Evolutionary conservation across 2,113 vertebrate genomes (phyloP).

Genomic region (Phalacrocorax brasilianus): DNA sequence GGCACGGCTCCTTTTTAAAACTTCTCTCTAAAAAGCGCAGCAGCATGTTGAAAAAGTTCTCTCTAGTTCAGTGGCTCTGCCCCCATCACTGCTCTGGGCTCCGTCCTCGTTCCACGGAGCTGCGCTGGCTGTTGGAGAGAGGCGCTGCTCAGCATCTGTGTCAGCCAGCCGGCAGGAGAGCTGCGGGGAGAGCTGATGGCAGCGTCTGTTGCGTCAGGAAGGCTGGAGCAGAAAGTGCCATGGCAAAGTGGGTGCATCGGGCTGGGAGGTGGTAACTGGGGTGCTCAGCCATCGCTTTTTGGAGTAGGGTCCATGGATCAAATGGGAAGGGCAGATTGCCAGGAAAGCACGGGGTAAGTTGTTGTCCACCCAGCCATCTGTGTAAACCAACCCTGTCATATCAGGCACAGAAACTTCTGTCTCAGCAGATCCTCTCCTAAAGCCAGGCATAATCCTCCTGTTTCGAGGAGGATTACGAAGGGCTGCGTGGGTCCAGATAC

Average conservation of each 20-base stretch:
- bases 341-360: neutral
- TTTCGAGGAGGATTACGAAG: neutral
- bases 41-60: neutral
- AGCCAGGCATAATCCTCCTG: neutral
- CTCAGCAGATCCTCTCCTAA: neutral
- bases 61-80: neutral
- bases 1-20: neutral
- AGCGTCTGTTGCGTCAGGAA: accelerated
- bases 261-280: neutral
- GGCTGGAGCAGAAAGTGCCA: neutral
- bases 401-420: neutral
- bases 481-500: neutral
- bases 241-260: accelerated
- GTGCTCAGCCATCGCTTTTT: neutral
- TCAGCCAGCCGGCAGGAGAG: neutral
- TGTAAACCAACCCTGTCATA: accelerated
- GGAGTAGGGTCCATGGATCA: neutral
- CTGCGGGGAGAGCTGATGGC: neutral
- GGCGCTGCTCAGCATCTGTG: neutral
- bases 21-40: neutral
- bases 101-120: neutral
- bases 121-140: neutral
- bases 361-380: neutral
- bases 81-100: accelerated
- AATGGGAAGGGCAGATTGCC: neutral